Conservation (phyloP, 2,113 vertebrate genomes). For the Haemorhous mexicanus region DNA sequence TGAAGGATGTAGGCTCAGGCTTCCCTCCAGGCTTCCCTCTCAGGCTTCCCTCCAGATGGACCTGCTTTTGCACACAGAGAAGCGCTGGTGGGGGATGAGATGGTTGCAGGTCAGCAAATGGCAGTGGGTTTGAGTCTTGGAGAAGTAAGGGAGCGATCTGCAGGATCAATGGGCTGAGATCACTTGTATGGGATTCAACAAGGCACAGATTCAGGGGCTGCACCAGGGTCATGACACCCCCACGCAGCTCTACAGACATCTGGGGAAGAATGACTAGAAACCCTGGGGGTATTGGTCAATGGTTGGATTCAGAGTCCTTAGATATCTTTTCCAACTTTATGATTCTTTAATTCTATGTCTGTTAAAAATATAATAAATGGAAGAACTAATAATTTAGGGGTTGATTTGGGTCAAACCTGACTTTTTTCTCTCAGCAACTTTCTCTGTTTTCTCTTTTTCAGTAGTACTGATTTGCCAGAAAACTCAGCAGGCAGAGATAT, state of each 20-base stretch:
- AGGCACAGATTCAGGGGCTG: background rate
- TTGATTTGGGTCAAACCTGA: background rate
- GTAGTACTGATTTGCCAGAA: background rate
- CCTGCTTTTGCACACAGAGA: background rate
- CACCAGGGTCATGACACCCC: too few species aligned
- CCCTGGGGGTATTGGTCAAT: background rate
- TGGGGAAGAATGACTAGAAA: background rate
- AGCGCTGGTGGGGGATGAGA: background rate
- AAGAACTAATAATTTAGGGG: background rate
- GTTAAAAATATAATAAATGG: background rate
- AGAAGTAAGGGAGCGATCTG: too few species aligned
- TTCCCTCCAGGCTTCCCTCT: too few species aligned
- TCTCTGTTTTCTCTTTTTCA: background rate
- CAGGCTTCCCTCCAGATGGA: background rate
- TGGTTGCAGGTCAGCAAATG: background rate
- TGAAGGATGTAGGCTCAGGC: background rate
- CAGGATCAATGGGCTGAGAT: accelerated
- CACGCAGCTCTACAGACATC: background rate
- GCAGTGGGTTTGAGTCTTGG: background rate
- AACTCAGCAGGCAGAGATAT: background rate
- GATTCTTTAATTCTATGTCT: background rate
- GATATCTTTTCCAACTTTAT: background rate
- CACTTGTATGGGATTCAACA: background rate
- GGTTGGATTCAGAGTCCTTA: background rate
- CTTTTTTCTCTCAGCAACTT: background rate